A percentile compares a stretch with the other conserved stretches of the same genome.
Evolutionary conservation across 2,797 vertebrate species (phyloP).

Genomic region (Nasua narica): DNA sequence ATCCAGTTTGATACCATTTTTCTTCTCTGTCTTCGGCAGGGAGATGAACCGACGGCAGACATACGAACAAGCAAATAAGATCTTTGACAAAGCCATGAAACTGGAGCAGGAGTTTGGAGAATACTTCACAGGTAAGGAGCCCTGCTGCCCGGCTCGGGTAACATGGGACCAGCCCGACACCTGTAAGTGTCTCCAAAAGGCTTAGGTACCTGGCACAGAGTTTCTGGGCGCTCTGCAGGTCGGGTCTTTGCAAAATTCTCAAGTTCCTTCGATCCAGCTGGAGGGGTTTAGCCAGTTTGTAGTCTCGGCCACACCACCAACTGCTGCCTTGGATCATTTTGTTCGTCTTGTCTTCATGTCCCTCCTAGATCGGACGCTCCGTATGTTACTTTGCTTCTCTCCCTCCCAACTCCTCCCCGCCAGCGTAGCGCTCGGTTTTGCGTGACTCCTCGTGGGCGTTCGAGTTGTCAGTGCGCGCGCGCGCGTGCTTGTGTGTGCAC

Average conservation of each 20-base stretch:
- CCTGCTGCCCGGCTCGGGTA: background rate
- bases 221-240: background rate
- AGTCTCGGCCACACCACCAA: background rate
- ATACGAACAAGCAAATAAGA: conserved; percentile 98
- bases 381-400: background rate
- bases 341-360: background rate
- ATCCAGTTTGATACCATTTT: background rate
- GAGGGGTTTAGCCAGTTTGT: background rate
- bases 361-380: background rate
- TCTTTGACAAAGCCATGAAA: conserved; percentile 99
- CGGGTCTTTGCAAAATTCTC: background rate
- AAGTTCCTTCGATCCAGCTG: background rate
- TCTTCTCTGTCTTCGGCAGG: conserved; percentile 80
- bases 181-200: background rate
- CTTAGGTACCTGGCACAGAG: background rate
- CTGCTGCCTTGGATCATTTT: background rate
- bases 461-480: background rate
- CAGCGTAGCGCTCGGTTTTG: background rate
- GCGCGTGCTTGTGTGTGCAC: background rate
- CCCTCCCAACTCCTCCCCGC: background rate
- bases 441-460: conserved; percentile 2
- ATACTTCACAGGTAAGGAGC: conserved; percentile 95
- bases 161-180: background rate
- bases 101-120: conserved; percentile 99
- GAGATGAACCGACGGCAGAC: conserved; percentile 99